Base-by-base conservation (phyloP, 2,888 invertebrate species). In the Troides helena region DNA sequence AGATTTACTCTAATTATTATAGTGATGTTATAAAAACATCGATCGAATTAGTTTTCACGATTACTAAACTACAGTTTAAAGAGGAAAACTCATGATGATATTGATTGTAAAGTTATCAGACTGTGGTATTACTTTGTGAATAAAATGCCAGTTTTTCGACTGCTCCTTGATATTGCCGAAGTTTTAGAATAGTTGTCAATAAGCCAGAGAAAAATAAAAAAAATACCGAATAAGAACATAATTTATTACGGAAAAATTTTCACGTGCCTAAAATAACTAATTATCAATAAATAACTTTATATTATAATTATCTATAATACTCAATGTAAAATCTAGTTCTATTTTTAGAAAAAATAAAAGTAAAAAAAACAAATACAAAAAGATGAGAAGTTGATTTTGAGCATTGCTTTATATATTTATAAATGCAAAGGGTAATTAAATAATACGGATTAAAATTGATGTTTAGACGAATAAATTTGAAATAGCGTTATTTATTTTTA, bases 261-360 rank as follows among this genome's bases (percentile, higher is more conserved):
- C 82, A 85, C 80, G 81, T 85, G 85, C 81, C 83, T 85, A 86
- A 85, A 85, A 82, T 84, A 88, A 87, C 83, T 86, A 87, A 85
- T 85, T 88, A 90, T 85, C 89, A 90, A 90, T 53, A 89, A 87
- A 88, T 88, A 89, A 89, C 87, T 88, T 81, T 81, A 80, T 81
- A 78, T 77, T 46, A 53, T 77, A 83, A 81, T 81, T 78, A 75
- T 75, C 75, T 79, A 81, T 78, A 78, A 78, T 79, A 82, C 77
- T 78, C 73, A 72, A 69, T 73, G 74, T 68, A 72, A 72, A 71
- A 71, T 58, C 70, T 72, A 73, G 6, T 53, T 53, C 53, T n/a
- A 53, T 53, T 53, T 53, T 53, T 53, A 18, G 21, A 21, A 21
- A 53, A 53, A 5, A 53, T 53, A n/a, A 53, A 39, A 60, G 36